These are phyloP conservation scores for Dynastes tityus DNA, from an alignment of 2,888 invertebrate species.

Conservation along the genomic window DNA sequence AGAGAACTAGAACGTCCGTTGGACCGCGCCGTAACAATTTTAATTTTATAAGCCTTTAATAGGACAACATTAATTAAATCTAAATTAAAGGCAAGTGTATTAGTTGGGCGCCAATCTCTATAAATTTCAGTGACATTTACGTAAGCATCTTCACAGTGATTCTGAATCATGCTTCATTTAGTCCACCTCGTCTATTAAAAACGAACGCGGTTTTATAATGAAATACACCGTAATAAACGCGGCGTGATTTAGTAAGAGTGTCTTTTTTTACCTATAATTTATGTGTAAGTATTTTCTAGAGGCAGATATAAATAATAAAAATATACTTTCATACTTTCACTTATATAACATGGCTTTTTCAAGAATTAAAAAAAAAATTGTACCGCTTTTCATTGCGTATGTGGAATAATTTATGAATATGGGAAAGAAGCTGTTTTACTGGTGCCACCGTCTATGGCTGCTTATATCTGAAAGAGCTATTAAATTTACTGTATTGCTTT, in stretches of 20 bases:
- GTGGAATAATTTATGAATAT: too few species aligned
- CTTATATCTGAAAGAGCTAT: too few species aligned
- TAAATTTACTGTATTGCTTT: too few species aligned
- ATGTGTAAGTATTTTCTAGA: conserved; percentile 21
- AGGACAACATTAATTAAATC: conserved; percentile 46
- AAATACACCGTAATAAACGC: conserved; percentile 42
- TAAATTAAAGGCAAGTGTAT: conserved; percentile 41
- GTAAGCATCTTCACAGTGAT: conserved; percentile 41
- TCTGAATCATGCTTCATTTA: conserved; percentile 34
- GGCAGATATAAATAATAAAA: conserved; percentile 1
- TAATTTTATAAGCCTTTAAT: conserved; percentile 45
- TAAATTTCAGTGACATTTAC: conserved; percentile 47
- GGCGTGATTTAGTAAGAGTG: conserved; percentile 39
- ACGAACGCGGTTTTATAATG: conserved; percentile 30
- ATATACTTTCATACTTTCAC: conserved; percentile 5
- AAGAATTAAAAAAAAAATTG: too few species aligned
- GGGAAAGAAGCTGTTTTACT: too few species aligned
- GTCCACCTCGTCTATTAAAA: conserved; percentile 30
- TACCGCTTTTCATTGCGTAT: too few species aligned
- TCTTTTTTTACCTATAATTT: conserved; percentile 26
- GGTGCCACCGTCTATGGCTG: too few species aligned
- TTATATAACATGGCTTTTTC: not conserved
- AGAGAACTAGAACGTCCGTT: conserved; percentile 27
- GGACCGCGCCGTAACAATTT: conserved; percentile 15
- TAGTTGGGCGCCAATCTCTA: conserved; percentile 25